Evolutionary conservation across 2,797 vertebrate genomes (phyloP), one percentile per base, ranked within the genome.

Genomic region (Micromesistius poutassou): DNA sequence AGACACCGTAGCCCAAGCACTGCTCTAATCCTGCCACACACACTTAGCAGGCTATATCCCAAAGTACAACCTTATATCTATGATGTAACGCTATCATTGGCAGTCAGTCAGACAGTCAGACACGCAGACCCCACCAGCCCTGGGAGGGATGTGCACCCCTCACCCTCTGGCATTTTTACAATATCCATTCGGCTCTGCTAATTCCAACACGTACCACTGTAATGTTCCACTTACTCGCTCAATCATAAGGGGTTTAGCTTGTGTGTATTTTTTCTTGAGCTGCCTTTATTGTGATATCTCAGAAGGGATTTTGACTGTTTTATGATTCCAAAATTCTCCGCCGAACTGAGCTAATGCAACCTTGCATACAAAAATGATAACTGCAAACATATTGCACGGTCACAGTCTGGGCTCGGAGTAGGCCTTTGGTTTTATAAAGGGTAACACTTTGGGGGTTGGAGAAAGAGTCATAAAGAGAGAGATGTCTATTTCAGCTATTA

Each of bases 401-500:
- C 62, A 28, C 8, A n/a, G 25, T 28, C 62, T 28, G 62, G 62
- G 25, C n/a, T 28, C 8, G 2, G 10, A 68, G 62, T 12, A 6
- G 62, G 25, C 62, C 62, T 68, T 28, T 28, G n/a, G 62, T 68
- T 68, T 68, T 28, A 28, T 28, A 68, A 68, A n/a, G 55, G 55
- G 55, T 8, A 25, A 7, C 6, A 16, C 55, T 62, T 25, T 22
- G 55, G 22, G 22, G 25, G 4, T 62, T 62, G 19, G 62, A 28
- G 62, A 68, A 68, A 68, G n/a, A 28, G 62, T 28, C 62, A 28
- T 10, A 10, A n/a, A 12, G 62, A 1, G 25, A 68, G 62, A 68
- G 8, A 1, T 3, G 62, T 25, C 25, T 25, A 84, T 79, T 71
- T 81, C 33, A 76, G 79, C 31, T 66, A 62, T 79, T 79, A 85